phyloP scores from a whole-genome alignment of 2,888 invertebrate species.

The Hermaeophaga mercurialis region DNA sequence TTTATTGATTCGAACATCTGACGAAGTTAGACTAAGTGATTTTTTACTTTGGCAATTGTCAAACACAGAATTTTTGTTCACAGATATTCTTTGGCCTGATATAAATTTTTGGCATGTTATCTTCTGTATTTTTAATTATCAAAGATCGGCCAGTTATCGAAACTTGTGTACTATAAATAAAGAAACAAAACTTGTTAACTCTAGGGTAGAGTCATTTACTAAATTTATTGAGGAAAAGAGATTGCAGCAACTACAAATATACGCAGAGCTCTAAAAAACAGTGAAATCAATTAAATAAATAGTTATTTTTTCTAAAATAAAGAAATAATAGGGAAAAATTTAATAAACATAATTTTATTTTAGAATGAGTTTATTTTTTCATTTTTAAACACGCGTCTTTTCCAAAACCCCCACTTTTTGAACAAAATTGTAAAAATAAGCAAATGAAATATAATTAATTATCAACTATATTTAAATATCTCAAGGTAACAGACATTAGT shows the following conservation, averaged over 20 bases:
- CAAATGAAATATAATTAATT: no score
- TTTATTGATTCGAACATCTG: slow-evolving; percentile 92
- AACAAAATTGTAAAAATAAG: no score
- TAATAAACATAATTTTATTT: no score
- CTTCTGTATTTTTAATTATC: slow-evolving; percentile 85
- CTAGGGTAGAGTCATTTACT: slow-evolving; percentile 55
- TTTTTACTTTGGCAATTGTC: slow-evolving; percentile 96
- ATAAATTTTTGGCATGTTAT: slow-evolving; percentile 92
- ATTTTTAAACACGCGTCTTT: no score
- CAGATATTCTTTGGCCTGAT: slow-evolving; percentile 94
- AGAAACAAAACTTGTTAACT: slow-evolving; percentile 15
- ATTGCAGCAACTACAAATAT: slow-evolving; percentile 44
- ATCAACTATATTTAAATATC: no score
- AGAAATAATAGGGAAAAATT: no score
- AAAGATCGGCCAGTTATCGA: slow-evolving; percentile 59
- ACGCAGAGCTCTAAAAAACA: no score
- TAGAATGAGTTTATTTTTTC: no score
- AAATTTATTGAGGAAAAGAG: slow-evolving; percentile 56
- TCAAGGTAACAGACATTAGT: no score
- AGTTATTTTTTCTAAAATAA: no score
- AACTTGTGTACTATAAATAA: slow-evolving; percentile 25
- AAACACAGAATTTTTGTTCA: slow-evolving; percentile 83
- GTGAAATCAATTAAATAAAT: no score
- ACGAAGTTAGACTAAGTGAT: slow-evolving; percentile 71
- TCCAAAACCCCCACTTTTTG: no score